These are phyloP conservation scores for Luidia sarsii DNA, from an alignment of 53 echinoderm and acorn worm species.

Conservation along the genomic window DNA sequence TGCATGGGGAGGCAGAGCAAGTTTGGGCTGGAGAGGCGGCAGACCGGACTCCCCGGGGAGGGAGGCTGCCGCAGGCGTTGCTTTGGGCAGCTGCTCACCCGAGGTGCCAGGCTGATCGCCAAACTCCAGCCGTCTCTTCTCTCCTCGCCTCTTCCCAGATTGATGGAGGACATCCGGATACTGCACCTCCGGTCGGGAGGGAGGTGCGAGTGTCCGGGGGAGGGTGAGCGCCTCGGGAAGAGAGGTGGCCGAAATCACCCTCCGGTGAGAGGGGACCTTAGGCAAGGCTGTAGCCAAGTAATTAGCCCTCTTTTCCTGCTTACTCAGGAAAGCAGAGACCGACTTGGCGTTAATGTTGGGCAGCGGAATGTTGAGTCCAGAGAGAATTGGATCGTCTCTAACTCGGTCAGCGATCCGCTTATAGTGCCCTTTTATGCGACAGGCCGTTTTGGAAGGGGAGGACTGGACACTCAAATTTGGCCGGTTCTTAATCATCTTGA, in stretches of 20 bases:
- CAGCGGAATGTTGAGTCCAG: slow-evolving; percentile 17
- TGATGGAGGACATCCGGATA: slow-evolving; percentile 35
- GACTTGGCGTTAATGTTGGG: slow-evolving; percentile 66
- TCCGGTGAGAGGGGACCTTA: too few species aligned
- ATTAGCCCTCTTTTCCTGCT: too few species aligned
- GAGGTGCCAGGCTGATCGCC: slow-evolving; percentile 19
- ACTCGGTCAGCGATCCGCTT: slow-evolving; percentile 56
- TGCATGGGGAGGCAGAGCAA: slow-evolving; percentile 4
- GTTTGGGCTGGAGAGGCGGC: slow-evolving; percentile 22
- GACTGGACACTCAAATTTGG: too few species aligned
- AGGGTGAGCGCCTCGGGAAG: too few species aligned
- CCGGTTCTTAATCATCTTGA: too few species aligned
- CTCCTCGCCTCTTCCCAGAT: too few species aligned
- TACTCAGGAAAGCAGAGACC: too few species aligned
- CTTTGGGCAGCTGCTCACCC: not conserved
- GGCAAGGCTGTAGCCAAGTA: too few species aligned
- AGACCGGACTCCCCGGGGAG: slow-evolving; percentile 34
- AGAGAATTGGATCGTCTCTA: slow-evolving; percentile 48
- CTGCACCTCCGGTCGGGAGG: slow-evolving; percentile 38
- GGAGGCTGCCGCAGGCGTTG: slow-evolving; percentile 27
- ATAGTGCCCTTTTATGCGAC: slow-evolving; percentile 48
- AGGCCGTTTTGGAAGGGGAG: too few species aligned
- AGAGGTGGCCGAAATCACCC: too few species aligned
- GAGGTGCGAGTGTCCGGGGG: slow-evolving; percentile 32
- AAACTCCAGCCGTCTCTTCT: slow-evolving; percentile 12